Evolutionary conservation across 2,888 invertebrate genomes (phyloP), one percentile per base, ranked within the genome.

Genomic region (Polymixis flavicincta): DNA sequence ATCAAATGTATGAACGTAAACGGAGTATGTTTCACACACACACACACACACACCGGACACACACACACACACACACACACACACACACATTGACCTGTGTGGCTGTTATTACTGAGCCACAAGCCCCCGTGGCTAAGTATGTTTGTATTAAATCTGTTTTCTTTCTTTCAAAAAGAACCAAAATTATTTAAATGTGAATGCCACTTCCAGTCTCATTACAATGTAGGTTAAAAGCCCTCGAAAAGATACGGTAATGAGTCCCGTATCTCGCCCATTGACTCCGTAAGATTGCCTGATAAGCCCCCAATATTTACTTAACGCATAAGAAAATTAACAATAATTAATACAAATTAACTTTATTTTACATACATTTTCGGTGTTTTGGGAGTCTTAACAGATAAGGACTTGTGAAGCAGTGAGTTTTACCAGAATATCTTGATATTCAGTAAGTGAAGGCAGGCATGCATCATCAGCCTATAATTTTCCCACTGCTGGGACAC

Each of bases 161-260:
- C 0, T 32, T 28, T 32, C 2, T 57, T n/a, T 25, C 0, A 22
- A 42, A n/a, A 70, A 57, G 14, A 9, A 5, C 25, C 0, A 19
- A 76, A 42, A 70, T 32, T 57, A 69, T 68, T 60, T 17, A 25
- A 54, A 66, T 48, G 8, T 25, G 65, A 65, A 19, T 66, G 59
- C 2, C 80, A 69, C 76, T 80, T 87, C 87, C 64, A 88, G 87
- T 52, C 14, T 14, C n/a, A 61, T 59, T 66, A 68, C 50, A 70
- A 70, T 78, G 50, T 72, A 82, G 71, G 76, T 82, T 68, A 76
- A 81, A 86, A 85, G 80, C 86, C 85, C 76, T 84, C 80, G 85
- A 78, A 88, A 88, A 93, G 90, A 92, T 92, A 92, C 89, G 90
- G 86, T 92, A 92, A 93, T 89, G 91, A 90, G 88, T 83, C 84